Evolutionary conservation across 2,113 vertebrate species (phyloP), one percentile per base, ranked within the genome.

Genomic region (Hippocampus mohnikei): DNA sequence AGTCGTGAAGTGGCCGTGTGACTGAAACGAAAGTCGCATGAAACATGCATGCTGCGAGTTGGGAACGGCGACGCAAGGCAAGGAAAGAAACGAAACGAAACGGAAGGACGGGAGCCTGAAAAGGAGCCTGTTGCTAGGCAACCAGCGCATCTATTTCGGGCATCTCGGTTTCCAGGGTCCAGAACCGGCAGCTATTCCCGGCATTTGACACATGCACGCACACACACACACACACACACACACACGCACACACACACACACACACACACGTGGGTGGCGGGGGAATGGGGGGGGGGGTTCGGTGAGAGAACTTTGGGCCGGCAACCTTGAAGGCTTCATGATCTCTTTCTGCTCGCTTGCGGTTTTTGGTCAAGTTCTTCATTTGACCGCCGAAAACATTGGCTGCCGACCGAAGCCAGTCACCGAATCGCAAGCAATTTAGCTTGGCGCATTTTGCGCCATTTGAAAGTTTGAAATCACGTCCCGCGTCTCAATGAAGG

Each of bases 91-190:
- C 71, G 72, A 69, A 42, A 73, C 33, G 5, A 37, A 37, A 37
- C 33, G 33, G 56, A 71, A 78, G 76, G 80, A 75, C 50, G 70
- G 65, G 27, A 37, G 18, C 80, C 85, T 84, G 85, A 85, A 65
- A 46, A 65, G 89, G 91, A 90, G 88, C 83, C 88, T 91, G 92
- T 93, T 93, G 91, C 92, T 92, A 92, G 88, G 92, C 81, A 66
- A 93, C 83, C 88, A 87, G 86, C 40, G 85, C 69, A 66, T 85
- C 91, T 93, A 93, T 93, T 93, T 92, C 85, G 84, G 90, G 87
- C 86, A 52, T 82, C 85, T 85, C 87, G 88, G 90, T 92, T 92
- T 92, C 92, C 86, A 93, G 90, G 89, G 91, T 93, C 90, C 91
- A 93, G 87, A 6, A 91, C 89, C 88, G 85, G 80, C 61, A 87